phyloP scores from a whole-genome alignment of 2,113 vertebrate genomes.

The Lampris incognitus region DNA sequence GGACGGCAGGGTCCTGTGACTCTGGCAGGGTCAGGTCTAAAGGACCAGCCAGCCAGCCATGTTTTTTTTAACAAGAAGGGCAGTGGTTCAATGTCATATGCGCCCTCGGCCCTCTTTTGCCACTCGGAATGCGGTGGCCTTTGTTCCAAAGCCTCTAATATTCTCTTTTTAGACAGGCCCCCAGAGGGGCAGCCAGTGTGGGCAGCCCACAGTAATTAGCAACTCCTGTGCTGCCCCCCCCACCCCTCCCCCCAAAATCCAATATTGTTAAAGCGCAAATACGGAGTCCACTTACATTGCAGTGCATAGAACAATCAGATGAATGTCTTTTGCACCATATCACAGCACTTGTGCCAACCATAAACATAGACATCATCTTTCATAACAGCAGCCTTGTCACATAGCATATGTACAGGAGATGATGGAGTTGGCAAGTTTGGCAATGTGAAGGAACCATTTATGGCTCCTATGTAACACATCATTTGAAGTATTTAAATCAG shows the following conservation, averaged over 20 bases:
- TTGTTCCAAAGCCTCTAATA: conserved; percentile 53
- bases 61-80: conserved; percentile 42
- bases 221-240: too few relatives aligned
- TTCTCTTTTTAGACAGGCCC: conserved; percentile 43
- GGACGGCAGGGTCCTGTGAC: conserved; percentile 38
- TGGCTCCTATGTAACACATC: background rate
- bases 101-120: conserved; percentile 37
- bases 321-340: background rate
- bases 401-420: background rate
- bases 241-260: too few relatives aligned
- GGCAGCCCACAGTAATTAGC: background rate
- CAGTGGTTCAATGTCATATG: conserved; percentile 66
- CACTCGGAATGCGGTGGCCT: conserved; percentile 55
- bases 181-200: conserved; percentile 11
- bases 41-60: conserved; percentile 15
- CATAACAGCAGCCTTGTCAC: background rate
- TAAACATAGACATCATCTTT: background rate
- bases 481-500: background rate
- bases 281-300: background rate
- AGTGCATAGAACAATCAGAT: background rate
- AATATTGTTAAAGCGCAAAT: background rate
- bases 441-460: background rate
- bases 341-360: background rate
- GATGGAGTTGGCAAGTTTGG: background rate
- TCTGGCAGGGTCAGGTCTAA: conserved; percentile 47